Evolutionary conservation across 2,113 vertebrate species (phyloP), one percentile per base, ranked within the genome.

Genomic region (Lycaon pictus): DNA sequence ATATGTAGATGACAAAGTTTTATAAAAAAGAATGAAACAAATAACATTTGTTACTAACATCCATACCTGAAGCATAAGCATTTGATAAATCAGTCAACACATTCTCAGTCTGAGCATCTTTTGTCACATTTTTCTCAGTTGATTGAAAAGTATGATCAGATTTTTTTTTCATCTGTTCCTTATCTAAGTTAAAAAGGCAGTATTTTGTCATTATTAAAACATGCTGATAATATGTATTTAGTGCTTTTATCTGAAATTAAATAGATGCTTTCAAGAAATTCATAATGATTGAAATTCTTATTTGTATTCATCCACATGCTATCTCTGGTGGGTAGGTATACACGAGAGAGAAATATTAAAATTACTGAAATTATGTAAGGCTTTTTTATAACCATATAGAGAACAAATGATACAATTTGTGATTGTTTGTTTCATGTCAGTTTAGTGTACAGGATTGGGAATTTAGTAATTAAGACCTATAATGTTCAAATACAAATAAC

Each of bases 71-170:
- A 58, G 81, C n/a, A 93, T 60, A 95, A 16, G 27, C n/a, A 48
- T 95, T 98, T 94, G 83, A 95, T 97, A 97, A 97, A 95, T 81
- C 94, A 72, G 69, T 93, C 55, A 51, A 71, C 71, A 94, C 60
- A 12, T 16, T 96, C 29, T 92, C 60, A 43, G 32, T 13, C 0
- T 3, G 86, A 76, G 3, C 55, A 0, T 8, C 11, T 37, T 94
- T 85, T 37, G 29, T 88, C 27, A 17, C 32, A 7, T 96, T 74
- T 9, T 91, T 48, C 10, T 17, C 1, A 5, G 86, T 29, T 91
- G 74, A 74, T 9, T 96, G 82, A 60, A 96, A 29, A 55, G 1
- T 56, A 16, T 25, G 71, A 16, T 67, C 19, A 1, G n/a, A 10
- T 32, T 10, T 91, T 91, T 95, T 69, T 83, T 20, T 97, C 3